Base-by-base conservation (phyloP, 2,113 vertebrate species). In the Serilophus lunatus region DNA sequence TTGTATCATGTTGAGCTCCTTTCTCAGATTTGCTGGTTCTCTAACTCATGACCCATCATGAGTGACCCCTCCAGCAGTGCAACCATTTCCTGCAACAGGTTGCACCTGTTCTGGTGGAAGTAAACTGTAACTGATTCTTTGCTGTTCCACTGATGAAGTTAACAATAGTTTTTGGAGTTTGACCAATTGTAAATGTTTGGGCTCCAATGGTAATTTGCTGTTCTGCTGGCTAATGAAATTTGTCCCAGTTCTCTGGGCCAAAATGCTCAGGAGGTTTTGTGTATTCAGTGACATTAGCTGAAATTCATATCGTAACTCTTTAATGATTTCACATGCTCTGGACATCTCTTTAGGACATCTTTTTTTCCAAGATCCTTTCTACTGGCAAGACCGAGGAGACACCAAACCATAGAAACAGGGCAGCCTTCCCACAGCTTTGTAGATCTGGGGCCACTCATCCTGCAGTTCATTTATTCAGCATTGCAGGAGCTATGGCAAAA, bases 261-360 rank as follows among this genome's bases (percentile, higher is more conserved):
- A 74, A 51, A 0, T 3, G 0, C 13, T 38, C 18, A n/a, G 6
- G 56, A n/a, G 6, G 56, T 82, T 82, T 29, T 7, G 68, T 33
- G 17, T 44, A 22, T 51, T 93, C 63, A 53, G 20, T 35, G 42
- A 70, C 13, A 4, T 51, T 28, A 69, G 17, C 18, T 66, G 59
- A 93, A 72, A 74, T 42, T 61, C 19, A 69, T 28, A 72, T 64
- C 4, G 13, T 15, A 66, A 81, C 7, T 47, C 53, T 60, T 44
- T 23, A n/a, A 65, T 14, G 18, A 61, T 69, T 81, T 78, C 12
- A 61, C 47, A n/a, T 17, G 29, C 31, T 81, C 35, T 77, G 28
- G 19, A 61, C 24, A 9, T 51, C 66, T 82, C 36, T 66, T 89
- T 84, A 36, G n/a, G 7, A 88, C 5, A 8, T 18, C 14, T 49